Evolutionary conservation across 2,113 vertebrate genomes (phyloP), one percentile per base, ranked within the genome.

Genomic region (Australoheros scitulus): DNA sequence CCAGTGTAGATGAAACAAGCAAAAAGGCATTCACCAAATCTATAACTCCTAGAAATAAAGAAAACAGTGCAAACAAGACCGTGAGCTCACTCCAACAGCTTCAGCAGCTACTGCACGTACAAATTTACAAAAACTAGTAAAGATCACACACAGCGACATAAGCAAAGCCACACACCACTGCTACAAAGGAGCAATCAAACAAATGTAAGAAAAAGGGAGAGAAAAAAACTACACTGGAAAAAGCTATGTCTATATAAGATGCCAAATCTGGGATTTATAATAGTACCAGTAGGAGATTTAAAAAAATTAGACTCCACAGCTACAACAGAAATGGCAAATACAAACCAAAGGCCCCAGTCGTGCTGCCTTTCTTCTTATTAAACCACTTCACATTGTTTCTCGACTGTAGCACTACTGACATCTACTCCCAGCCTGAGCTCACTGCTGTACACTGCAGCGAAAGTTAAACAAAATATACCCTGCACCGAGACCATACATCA

Each of bases 321-420:
- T 32, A 22, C 43, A 85, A 63, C 63, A 83, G 72, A 85, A 15
- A 80, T 58, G 56, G 63, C 56, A 87, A 86, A 83, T 36, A 76
- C 36, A 83, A 82, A 57, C 10, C n/a, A n/a, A 56, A 88, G 83
- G 85, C 87, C 87, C 75, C 72, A 32, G 80, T 72, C 10, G n/a
- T 79, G 47, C 74, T 38, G 78, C 76, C 59, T 29, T 32, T 64
- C 61, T 38, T 58, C 75, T 41, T 36, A 18, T 17, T 81, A 55
- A 74, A 79, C 15, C 32, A 24, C 74, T 56, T 59, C n/a, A 20
- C 18, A 52, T 5, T 77, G 84, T 81, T 76, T 83, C 61, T 77
- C 50, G 81, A 32, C 77, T 55, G 56, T 10, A 76, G 52, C 61
- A 13, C 61, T 78, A 24, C 26, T 72, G 68, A 72, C 68, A 72